Evolutionary conservation across 2,888 invertebrate species (phyloP), one percentile per base, ranked within the genome.

Genomic region (Caenorhabditis parvicauda): DNA sequence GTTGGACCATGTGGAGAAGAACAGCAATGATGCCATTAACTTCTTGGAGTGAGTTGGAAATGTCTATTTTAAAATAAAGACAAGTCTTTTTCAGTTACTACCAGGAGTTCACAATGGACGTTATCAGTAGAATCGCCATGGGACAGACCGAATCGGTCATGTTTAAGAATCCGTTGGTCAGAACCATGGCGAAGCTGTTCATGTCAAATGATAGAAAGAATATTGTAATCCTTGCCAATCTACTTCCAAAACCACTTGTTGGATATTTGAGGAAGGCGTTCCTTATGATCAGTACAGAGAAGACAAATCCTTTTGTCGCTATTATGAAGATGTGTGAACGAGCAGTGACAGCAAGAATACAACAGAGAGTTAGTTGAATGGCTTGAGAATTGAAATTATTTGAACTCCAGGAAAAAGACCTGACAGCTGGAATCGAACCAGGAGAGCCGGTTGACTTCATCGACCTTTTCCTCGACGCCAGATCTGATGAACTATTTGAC

Each of bases 41-140:
- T 82, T 84, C 29, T n/a, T n/a, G n/a, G n/a, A n/a, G n/a, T n/a
- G n/a, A n/a, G n/a, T n/a, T n/a, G n/a, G n/a, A n/a, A n/a, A n/a
- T n/a, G n/a, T n/a, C n/a, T n/a, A n/a, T n/a, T n/a, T 51, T 46
- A 6, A 21, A 28, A 6, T 9, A 12, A 5, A 17, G n/a, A n/a
- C n/a, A n/a, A n/a, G n/a, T n/a, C n/a, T 2, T 35, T 46, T 64
- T 28, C 17, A 59, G 59, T 24, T 66, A 63, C 57, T 83, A 83
- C 58, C 84, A 85, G 70, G 82, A 83, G 2, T 75, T 85, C 22
- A 84, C 86, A 1, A 81, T 86, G 59, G 84, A 85, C 58, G 82
- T 84, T 1, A 86, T 86, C 50, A 82, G 82, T 9, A 80, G 83
- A 22, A 83, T 84, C 66, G 85, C 84, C 0, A 78, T 86, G 47